These are phyloP conservation scores for Clepsis dumicolana DNA, from an alignment of 2,888 invertebrate species.

Conservation along the genomic window DNA sequence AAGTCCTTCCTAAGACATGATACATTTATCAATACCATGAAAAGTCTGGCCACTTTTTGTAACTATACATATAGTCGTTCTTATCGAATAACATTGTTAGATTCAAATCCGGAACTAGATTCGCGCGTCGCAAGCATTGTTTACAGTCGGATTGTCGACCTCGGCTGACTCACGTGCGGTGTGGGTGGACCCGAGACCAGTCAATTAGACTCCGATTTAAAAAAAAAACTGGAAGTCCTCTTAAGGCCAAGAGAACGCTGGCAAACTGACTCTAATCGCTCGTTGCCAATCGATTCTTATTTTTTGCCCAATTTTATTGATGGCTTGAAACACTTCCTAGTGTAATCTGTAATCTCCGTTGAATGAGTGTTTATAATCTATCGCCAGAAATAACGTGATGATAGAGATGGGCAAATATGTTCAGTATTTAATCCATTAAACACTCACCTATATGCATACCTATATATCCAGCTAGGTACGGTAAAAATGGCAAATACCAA, in stretches of 20 bases:
- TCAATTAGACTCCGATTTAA: constrained; percentile 37
- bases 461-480: no score
- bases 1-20: no score
- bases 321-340: constrained; percentile 23
- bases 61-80: no score
- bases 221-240: constrained; percentile 37
- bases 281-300: constrained; percentile 19
- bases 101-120: constrained; percentile 38
- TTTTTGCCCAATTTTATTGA: constrained; percentile 26
- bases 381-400: no score
- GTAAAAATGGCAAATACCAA: no score
- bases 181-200: constrained; percentile 39
- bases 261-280: constrained; percentile 33
- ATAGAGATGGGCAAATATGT: no score
- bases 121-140: constrained; percentile 37
- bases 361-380: neutral
- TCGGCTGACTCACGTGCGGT: constrained; percentile 42
- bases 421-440: no score
- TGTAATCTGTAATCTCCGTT: neutral
- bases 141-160: constrained; percentile 44
- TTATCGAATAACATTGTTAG: no score
- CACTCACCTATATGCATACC: no score
- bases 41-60: no score
- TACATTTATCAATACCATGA: no score
- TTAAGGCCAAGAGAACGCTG: constrained; percentile 38